A percentile compares a stretch with the other conserved stretches of the same genome.
These are phyloP conservation scores for Cryptocheilus praepositus DNA, from an alignment of 2,888 invertebrate species.

Conservation along the genomic window DNA sequence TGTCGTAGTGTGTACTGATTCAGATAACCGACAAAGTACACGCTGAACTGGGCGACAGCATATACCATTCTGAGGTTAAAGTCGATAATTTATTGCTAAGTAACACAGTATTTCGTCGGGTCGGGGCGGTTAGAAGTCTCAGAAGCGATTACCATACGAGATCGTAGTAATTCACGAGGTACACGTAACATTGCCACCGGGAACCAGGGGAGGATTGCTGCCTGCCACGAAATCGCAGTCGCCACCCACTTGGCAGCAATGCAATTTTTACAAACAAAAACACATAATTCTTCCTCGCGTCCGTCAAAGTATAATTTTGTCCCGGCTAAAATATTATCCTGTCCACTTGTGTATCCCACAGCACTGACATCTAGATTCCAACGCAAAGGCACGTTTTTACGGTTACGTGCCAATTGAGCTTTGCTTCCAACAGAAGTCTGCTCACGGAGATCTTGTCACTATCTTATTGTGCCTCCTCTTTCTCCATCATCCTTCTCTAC, in stretches of 20 bases:
- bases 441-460: too few species aligned
- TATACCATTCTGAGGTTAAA: constrained; percentile 46
- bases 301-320: background rate
- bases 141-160: constrained; percentile 55
- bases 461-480: too few species aligned
- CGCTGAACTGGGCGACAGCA: constrained; percentile 36
- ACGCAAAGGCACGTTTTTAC: background rate
- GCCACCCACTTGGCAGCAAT: constrained; percentile 35
- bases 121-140: constrained; percentile 41
- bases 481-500: too few species aligned
- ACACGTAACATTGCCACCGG: constrained; percentile 37
- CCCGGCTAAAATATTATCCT: too few species aligned
- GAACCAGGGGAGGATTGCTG: constrained; percentile 4
- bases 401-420: background rate
- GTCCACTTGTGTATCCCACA: too few species aligned
- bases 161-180: constrained; percentile 39
- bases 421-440: too few species aligned
- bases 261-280: background rate
- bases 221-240: constrained; percentile 20
- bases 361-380: constrained; percentile 2
- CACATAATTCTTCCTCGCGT: background rate
- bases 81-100: constrained; percentile 47
- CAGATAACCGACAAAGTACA: constrained; percentile 34
- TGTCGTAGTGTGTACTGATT: constrained; percentile 38
- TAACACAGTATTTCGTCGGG: constrained; percentile 50